These are phyloP conservation scores for Taenaris catops DNA, from an alignment of 2,888 invertebrate species.

Conservation along the genomic window DNA sequence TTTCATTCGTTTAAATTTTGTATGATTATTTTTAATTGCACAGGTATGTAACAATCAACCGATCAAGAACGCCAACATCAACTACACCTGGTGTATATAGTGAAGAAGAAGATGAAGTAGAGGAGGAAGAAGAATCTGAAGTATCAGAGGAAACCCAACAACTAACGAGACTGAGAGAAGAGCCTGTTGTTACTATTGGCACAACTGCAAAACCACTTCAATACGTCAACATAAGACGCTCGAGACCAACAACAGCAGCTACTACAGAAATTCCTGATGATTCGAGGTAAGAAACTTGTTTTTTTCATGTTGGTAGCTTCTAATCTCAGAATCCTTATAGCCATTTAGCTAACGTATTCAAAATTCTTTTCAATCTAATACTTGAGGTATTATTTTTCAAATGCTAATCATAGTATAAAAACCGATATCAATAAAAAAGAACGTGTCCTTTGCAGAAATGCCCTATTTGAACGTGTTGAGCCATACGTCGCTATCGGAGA, in stretches of 20 bases:
- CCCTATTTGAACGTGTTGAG: conserved; percentile 60
- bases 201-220: conserved; percentile 71
- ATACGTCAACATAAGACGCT: conserved; percentile 86
- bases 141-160: conserved; percentile 35
- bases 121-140: conserved; percentile 40
- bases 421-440: too few species aligned
- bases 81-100: too few species aligned
- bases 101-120: conserved; percentile 39
- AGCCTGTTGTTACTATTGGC: conserved; percentile 33
- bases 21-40: too few species aligned
- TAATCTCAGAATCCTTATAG: too few species aligned
- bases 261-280: conserved; percentile 56
- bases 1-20: too few species aligned
- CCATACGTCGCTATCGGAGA: conserved; percentile 49
- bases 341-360: too few species aligned
- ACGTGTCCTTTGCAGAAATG: conserved; percentile 45
- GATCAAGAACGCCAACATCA: conserved; percentile 75
- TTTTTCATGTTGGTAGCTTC: too few species aligned
- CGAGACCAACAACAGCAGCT: conserved; percentile 69
- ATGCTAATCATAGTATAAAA: too few species aligned
- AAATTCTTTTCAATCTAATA: too few species aligned
- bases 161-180: conserved; percentile 34
- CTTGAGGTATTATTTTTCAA: too few species aligned
- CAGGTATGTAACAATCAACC: conserved; percentile 81
- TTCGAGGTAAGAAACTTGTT: conserved; percentile 23